Evolutionary conservation across 2,113 vertebrate species (phyloP).

Genomic region (Pluvialis apricaria): DNA sequence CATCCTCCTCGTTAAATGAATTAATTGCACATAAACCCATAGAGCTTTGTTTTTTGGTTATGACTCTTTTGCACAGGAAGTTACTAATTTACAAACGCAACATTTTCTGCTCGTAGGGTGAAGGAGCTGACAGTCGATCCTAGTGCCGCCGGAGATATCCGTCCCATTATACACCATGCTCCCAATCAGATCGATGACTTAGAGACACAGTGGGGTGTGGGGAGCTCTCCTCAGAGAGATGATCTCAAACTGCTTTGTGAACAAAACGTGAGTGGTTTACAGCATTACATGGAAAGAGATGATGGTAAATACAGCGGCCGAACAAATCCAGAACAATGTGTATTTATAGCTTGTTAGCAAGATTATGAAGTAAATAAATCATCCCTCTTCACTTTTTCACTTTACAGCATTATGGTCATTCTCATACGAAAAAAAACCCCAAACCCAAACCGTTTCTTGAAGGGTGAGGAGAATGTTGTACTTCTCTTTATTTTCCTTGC

Average conservation of each 20-base stretch:
- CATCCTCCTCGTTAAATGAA: slow-evolving; percentile 24
- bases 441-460: neutral
- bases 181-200: slow-evolving; percentile 89
- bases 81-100: slow-evolving; percentile 19
- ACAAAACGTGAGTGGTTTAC: slow-evolving; percentile 87
- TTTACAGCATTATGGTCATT: neutral
- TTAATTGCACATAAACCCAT: neutral
- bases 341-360: neutral
- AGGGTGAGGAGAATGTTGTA: neutral
- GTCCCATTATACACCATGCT: slow-evolving; percentile 79
- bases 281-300: neutral
- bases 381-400: neutral
- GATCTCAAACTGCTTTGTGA: slow-evolving; percentile 98
- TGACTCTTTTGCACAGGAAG: neutral
- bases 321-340: neutral
- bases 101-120: slow-evolving; percentile 72
- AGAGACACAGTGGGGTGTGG: slow-evolving; percentile 96
- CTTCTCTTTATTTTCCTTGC: neutral
- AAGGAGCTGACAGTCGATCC: slow-evolving; percentile 88
- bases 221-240: slow-evolving; percentile 95
- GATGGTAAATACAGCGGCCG: neutral
- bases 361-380: neutral
- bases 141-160: slow-evolving; percentile 71
- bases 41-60: slow-evolving; percentile 24
- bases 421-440: neutral